Base-by-base conservation (phyloP, 2,888 invertebrate genomes). In the Branchipolynoe longqiensis region DNA sequence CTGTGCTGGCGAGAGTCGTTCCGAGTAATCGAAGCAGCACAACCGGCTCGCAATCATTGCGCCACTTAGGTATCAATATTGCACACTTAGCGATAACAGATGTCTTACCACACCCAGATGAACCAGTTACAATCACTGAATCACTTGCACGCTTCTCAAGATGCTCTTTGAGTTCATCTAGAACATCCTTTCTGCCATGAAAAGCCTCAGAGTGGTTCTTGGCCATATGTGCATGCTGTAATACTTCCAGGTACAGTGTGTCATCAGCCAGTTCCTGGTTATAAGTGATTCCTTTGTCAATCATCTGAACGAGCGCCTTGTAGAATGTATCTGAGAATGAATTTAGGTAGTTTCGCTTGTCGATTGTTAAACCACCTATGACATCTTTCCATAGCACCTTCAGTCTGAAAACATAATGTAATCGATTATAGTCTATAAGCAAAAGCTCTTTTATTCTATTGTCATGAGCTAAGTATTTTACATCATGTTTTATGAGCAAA, bases 71-170 rank as follows among this genome's bases (percentile, higher is more conserved):
- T 82, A 87, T 83, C 58, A 64, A 58, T 18, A 28, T 31, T 18
- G 73, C 82, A 59, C 59, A 41, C 82, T 90, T 90, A n/a, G 92
- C 91, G 87, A 92, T 90, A 31, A 92, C 88, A 4, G 92, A 92
- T 0, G 92, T 92, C 86, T 92, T 92, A 0, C 92, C 92, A 87
- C 90, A 90, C 0, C 92, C 92, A 6, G 92, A 91, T 59, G 90
- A 89, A 6, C 91, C 92, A 87, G 89, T 88, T 0, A 92, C 85
- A 2, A 91, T 90, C 0, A 92, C 84, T 3, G 91, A 90, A 36
- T 89, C 83, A 18, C 82, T 41, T 0, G 86, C 85, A 18, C 87
- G 81, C 18, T 87, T 85, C 0, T 88, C 85, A 28, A 91, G 36
- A 83, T 90, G 89, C 12, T 85, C 83, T 8, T 87, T 58, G 22